Conservation (phyloP, 2,113 vertebrate species). For the Oreochromis niloticus region DNA sequence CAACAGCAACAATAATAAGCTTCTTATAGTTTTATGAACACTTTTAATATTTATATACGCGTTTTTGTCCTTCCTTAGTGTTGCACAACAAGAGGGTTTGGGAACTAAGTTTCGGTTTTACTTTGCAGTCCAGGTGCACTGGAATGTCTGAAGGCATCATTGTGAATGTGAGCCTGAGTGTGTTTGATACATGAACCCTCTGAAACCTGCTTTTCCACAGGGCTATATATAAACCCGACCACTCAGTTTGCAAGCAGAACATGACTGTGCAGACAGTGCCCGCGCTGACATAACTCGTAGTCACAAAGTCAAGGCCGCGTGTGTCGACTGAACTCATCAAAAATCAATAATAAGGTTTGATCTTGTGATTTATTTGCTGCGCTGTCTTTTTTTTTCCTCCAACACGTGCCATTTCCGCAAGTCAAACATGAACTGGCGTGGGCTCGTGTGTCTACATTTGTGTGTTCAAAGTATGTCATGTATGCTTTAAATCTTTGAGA, state of each 20-base stretch:
- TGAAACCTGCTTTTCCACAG: slow-evolving; percentile 18
- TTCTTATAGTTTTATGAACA: neutral
- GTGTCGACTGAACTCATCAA: slow-evolving; percentile 9
- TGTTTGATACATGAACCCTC: slow-evolving; percentile 43
- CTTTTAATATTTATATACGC: neutral
- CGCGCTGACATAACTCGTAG: neutral
- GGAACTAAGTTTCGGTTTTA: neutral
- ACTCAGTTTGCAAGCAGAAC: neutral
- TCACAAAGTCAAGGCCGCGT: slow-evolving; percentile 14
- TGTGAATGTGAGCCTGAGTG: neutral
- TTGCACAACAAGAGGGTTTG: neutral
- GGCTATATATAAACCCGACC: slow-evolving; percentile 41
- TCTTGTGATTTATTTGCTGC: slow-evolving; percentile 14
- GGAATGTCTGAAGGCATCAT: neutral
- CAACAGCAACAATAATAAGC: neutral
- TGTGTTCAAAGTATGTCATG: slow-evolving; percentile 12
- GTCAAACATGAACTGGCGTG: neutral
- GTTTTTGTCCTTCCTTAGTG: neutral
- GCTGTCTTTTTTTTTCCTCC: neutral
- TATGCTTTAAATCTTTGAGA: slow-evolving; percentile 42
- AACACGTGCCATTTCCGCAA: neutral
- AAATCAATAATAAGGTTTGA: neutral
- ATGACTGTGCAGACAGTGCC: neutral
- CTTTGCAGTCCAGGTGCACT: neutral
- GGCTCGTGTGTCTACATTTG: neutral